These are phyloP conservation scores for Aphodius granarius DNA, from an alignment of 2,888 invertebrate species.

Conservation along the genomic window DNA sequence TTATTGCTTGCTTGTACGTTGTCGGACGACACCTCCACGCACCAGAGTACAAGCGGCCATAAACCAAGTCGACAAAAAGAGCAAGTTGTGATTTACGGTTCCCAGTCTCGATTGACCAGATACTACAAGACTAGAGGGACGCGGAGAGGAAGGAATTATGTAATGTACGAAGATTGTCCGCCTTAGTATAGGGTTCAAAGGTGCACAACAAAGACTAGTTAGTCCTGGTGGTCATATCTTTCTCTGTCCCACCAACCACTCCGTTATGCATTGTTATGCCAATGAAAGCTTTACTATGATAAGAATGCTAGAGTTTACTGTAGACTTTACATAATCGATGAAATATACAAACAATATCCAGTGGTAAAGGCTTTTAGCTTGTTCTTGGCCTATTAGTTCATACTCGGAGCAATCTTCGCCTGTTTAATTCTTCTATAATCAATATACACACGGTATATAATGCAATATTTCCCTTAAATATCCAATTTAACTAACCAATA, in stretches of 20 bases:
- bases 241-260: neutral
- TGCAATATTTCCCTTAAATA: no score
- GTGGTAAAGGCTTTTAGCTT: no score
- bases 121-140: neutral
- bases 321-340: no score
- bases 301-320: no score
- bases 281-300: neutral
- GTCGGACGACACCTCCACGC: conserved; percentile 35
- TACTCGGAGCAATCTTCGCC: no score
- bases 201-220: neutral
- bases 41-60: conserved; percentile 6
- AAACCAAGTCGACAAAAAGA: conserved; percentile 9
- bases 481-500: no score
- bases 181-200: neutral
- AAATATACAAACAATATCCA: no score
- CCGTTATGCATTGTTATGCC: neutral
- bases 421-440: no score
- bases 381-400: no score
- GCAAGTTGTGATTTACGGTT: neutral
- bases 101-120: conserved; percentile 4
- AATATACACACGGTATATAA: no score
- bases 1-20: conserved; percentile 34
- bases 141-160: neutral
- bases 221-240: neutral
- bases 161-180: neutral